Percentiles rank a stretch among this genome's conserved stretches.
These are phyloP conservation scores for Pyrochroa serraticornis DNA, from an alignment of 2,888 invertebrate genomes.

Conservation along the genomic window DNA sequence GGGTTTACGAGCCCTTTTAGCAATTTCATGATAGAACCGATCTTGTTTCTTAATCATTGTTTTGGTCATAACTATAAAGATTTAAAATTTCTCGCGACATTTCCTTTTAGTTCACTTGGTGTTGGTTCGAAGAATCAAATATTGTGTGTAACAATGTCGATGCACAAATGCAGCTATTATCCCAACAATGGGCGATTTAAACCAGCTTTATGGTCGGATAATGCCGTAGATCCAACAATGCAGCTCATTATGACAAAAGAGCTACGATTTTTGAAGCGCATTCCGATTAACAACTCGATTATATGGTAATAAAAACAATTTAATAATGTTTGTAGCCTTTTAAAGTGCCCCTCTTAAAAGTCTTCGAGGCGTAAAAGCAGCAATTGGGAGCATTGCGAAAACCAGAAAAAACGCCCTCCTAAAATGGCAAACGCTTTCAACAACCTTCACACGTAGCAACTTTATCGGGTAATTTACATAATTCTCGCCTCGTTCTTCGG, in stretches of 20 bases:
- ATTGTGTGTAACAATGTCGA: neutral
- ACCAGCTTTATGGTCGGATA: neutral
- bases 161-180: neutral
- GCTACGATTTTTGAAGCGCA: neutral
- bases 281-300: slow-evolving; percentile 1
- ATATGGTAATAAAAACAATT: slow-evolving; percentile 2
- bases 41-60: neutral
- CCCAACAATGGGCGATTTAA: neutral
- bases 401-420: too few relatives aligned
- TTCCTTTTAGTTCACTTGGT: too few relatives aligned
- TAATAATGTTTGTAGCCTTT: slow-evolving; percentile 2
- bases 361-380: too few relatives aligned
- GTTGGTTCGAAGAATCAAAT: neutral
- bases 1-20: neutral
- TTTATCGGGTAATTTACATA: too few relatives aligned
- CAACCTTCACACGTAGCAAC: too few relatives aligned
- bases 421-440: too few relatives aligned
- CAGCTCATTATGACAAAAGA: neutral
- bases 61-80: too few relatives aligned
- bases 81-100: too few relatives aligned
- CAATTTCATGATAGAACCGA: neutral
- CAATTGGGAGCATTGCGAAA: too few relatives aligned
- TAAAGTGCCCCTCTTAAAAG: neutral
- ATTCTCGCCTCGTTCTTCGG: too few relatives aligned
- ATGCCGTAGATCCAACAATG: slow-evolving; percentile 1